Percentiles rank a stretch among this genome's conserved stretches.
phyloP scores from a whole-genome alignment of 2,888 invertebrate species.

The Cephus sareptanus region DNA sequence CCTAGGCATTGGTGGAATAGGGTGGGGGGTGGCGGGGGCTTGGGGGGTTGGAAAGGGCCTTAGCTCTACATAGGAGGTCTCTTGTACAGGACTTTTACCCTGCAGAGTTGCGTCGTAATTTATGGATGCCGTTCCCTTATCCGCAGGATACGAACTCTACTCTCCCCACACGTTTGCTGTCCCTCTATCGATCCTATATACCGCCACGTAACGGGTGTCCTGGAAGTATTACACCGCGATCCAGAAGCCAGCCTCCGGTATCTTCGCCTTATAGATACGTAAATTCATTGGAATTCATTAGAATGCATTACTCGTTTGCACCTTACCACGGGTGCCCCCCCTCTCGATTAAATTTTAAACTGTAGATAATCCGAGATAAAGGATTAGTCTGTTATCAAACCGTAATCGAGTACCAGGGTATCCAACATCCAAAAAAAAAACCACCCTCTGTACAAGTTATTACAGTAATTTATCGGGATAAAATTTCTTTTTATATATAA shows the following conservation, averaged over 20 bases:
- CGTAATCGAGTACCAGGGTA: not conserved
- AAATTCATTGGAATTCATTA: not conserved
- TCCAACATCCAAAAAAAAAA: not conserved
- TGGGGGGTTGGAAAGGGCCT: constrained; percentile 32
- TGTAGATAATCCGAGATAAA: not conserved
- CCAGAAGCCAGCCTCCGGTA: not conserved
- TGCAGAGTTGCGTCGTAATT: constrained; percentile 65
- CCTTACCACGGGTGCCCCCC: not conserved
- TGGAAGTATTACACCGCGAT: constrained; percentile 7
- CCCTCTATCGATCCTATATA: constrained; percentile 65
- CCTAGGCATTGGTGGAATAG: constrained; percentile 3
- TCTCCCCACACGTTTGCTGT: constrained; percentile 62
- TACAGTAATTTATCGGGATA: not conserved
- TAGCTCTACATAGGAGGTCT: constrained; percentile 54
- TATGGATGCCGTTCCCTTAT: constrained; percentile 66
- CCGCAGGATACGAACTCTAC: constrained; percentile 64
- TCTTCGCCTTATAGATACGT: not conserved
- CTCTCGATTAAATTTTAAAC: not conserved
- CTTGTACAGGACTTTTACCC: constrained; percentile 65
- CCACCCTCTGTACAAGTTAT: not conserved
- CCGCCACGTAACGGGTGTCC: constrained; percentile 56
- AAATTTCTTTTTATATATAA: not conserved
- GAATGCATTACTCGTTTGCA: not conserved
- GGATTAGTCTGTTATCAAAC: not conserved
- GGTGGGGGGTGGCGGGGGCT: constrained; percentile 4